These are phyloP conservation scores for Corythornis vintsioides DNA, from an alignment of 2,113 vertebrate genomes.

Conservation along the genomic window DNA sequence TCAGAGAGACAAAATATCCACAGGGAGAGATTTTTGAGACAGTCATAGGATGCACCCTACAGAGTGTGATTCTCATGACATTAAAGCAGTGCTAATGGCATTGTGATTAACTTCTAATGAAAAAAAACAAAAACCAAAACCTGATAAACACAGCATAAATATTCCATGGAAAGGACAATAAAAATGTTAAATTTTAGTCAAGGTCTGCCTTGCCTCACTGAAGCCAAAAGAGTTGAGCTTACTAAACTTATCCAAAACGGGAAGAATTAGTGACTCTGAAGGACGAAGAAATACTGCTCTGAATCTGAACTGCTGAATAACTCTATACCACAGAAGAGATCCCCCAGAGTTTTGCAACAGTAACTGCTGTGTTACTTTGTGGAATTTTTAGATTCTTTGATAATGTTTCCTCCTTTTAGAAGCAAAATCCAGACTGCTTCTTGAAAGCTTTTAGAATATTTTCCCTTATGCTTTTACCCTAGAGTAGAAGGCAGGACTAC, in stretches of 20 bases:
- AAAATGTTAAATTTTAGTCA: constrained; percentile 35
- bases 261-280: constrained; percentile 33
- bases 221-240: constrained; percentile 8
- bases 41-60: constrained; percentile 64
- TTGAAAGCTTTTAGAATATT: constrained; percentile 41
- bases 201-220: constrained; percentile 9
- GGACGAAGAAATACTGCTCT: neutral
- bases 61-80: constrained; percentile 66
- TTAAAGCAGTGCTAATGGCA: constrained; percentile 37
- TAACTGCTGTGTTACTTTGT: constrained; percentile 48
- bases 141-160: constrained; percentile 28
- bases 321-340: constrained; percentile 31
- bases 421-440: constrained; percentile 31
- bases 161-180: constrained; percentile 13
- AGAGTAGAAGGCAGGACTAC: constrained; percentile 44
- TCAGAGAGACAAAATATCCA: constrained; percentile 64
- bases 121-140: neutral
- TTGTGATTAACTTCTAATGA: constrained; percentile 12
- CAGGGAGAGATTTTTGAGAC: constrained; percentile 58
- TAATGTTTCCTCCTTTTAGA: constrained; percentile 45
- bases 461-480: constrained; percentile 32
- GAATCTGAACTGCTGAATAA: constrained; percentile 27
- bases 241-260: constrained; percentile 41
- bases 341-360: constrained; percentile 60
- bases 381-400: constrained; percentile 66